Evolutionary conservation across 2,113 vertebrate genomes (phyloP).

Genomic region (Setophaga kirtlandii): DNA sequence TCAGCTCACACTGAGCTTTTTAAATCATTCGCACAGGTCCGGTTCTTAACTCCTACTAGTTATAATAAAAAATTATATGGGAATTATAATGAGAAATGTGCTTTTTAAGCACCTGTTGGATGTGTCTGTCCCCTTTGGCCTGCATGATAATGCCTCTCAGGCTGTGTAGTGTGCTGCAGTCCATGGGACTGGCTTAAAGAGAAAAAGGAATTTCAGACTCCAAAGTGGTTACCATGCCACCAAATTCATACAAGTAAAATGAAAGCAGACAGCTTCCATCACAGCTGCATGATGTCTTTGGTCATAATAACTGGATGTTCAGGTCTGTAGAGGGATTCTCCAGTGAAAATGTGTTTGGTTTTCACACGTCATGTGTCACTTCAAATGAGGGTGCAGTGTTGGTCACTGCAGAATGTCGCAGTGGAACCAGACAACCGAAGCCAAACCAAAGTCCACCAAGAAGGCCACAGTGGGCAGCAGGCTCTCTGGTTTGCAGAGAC

Average conservation of each 20-base stretch:
- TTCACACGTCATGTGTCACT: background rate
- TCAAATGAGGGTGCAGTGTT: background rate
- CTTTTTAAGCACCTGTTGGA: background rate
- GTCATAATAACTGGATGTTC: background rate
- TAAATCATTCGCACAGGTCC: background rate
- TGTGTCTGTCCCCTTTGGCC: background rate
- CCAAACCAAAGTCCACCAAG: background rate
- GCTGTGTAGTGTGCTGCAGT: background rate
- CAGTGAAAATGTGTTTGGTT: background rate
- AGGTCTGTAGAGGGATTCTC: background rate
- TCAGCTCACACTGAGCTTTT: background rate
- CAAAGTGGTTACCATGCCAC: background rate
- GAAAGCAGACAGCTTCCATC: background rate
- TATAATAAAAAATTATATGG: background rate
- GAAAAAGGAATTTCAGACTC: background rate
- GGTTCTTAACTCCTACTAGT: background rate
- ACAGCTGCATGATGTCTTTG: background rate
- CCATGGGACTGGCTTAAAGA: background rate
- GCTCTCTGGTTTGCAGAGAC: background rate
- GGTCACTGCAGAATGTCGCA: background rate
- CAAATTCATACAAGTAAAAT: accelerated
- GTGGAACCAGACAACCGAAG: background rate
- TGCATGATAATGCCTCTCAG: background rate
- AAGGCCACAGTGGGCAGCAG: background rate
- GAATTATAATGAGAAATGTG: background rate